A percentile compares a stretch with the other conserved stretches of the same genome.
phyloP scores from a whole-genome alignment of 2,797 vertebrate species.

The Hemitrygon akajei region DNA sequence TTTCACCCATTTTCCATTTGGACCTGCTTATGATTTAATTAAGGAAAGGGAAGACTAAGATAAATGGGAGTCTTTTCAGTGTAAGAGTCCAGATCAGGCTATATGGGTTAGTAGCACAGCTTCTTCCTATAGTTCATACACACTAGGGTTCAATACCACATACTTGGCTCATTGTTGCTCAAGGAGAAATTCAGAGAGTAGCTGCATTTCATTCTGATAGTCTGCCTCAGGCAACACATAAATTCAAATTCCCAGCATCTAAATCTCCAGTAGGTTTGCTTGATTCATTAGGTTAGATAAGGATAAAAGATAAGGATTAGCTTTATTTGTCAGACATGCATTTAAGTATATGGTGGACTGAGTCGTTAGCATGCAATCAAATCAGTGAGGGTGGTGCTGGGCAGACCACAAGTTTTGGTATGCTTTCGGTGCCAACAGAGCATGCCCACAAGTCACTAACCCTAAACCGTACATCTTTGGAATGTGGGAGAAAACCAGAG shows the following conservation, averaged over 20 bases:
- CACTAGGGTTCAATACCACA: not conserved
- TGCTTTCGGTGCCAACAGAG: too few relatives aligned
- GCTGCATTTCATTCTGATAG: not conserved
- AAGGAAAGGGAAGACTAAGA: not conserved
- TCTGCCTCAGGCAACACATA: not conserved
- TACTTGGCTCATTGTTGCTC: not conserved
- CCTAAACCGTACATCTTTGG: too few relatives aligned
- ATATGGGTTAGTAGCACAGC: not conserved
- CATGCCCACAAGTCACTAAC: too few relatives aligned
- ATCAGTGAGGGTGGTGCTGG: too few relatives aligned
- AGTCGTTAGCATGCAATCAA: too few relatives aligned
- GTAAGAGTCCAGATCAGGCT: not conserved
- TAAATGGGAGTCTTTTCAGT: not conserved
- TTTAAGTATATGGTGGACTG: too few relatives aligned
- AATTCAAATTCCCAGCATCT: not conserved
- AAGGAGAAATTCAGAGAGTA: not conserved
- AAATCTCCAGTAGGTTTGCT: not conserved
- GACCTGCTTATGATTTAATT: not conserved
- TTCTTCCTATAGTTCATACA: too few relatives aligned
- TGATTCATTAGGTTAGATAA: too few relatives aligned
- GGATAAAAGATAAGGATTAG: too few relatives aligned
- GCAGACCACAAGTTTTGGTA: too few relatives aligned
- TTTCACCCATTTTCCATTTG: not conserved
- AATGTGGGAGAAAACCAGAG: too few relatives aligned
- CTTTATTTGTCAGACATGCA: too few relatives aligned